These are phyloP conservation scores for Amphipyra berbera DNA, from an alignment of 2,888 invertebrate species.

Conservation along the genomic window DNA sequence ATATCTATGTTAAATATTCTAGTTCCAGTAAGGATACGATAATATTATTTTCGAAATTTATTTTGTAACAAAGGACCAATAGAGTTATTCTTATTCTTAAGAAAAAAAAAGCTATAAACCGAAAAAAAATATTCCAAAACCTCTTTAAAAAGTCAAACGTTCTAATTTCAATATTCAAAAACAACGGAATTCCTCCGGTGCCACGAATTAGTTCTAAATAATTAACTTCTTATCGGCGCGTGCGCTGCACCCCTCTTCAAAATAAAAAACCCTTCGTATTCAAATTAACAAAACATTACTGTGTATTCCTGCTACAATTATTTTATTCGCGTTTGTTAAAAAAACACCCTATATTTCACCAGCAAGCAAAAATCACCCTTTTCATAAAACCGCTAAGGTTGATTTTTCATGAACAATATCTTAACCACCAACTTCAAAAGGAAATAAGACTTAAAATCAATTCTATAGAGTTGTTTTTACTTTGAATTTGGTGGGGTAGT, in stretches of 20 bases:
- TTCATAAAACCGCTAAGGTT: rapidly evolving
- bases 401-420: slow-evolving; percentile 42
- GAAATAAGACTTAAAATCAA: slow-evolving; percentile 28
- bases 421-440: slow-evolving; percentile 16
- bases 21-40: too few species aligned
- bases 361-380: slow-evolving; percentile 8
- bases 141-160: slow-evolving; percentile 38
- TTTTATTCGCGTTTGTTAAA: slow-evolving; percentile 72
- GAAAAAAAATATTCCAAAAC: slow-evolving; percentile 35
- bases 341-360: slow-evolving; percentile 53
- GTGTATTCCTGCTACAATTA: slow-evolving; percentile 83
- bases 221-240: slow-evolving; percentile 86
- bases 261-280: slow-evolving; percentile 80
- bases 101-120: background rate
- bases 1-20: too few species aligned
- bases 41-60: too few species aligned
- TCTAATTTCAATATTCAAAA: slow-evolving; percentile 69
- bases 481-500: slow-evolving; percentile 21
- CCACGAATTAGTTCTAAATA: slow-evolving; percentile 88
- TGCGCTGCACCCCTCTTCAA: slow-evolving; percentile 80
- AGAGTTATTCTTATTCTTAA: too few species aligned
- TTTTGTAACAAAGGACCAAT: too few species aligned
- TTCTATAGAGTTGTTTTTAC: slow-evolving; percentile 43
- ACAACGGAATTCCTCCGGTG: slow-evolving; percentile 76
- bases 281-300: slow-evolving; percentile 89